Evolutionary conservation across 1,140 invertebrate genomes (phyloP), one percentile per base, ranked within the genome.

Genomic region (Leptopilina clavipes): DNA sequence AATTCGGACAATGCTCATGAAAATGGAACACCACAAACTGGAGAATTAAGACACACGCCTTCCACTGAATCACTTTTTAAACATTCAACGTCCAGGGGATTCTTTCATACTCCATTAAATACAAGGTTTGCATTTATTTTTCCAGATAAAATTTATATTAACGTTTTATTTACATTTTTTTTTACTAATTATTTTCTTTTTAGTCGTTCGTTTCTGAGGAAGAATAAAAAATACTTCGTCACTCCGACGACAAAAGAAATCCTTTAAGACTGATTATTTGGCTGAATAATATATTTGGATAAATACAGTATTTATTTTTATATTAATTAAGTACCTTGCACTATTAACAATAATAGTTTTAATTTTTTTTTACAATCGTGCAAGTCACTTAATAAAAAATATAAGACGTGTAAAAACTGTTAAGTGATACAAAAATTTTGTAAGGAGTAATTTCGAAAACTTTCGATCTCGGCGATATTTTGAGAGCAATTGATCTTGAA

Each of bases 31-130:
- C 86, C 86, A 54, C 88, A 84, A 82, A 86, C 83, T 1, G 78
- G 82, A 10, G 85, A 89, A 80, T 76, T 92, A 17, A 89, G 88
- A 80, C 91, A 92, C 76, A 92, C 92, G 0, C 91, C 91, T 52
- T 92, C 92, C 43, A 91, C 91, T 3, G 91, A 92, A 83, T 92
- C 92, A 0, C 82, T 92, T 65, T 85, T 92, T 17, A 89, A 90
- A 75, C 86, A 90, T n/a, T 86, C 85, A 17, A 79, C 83, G n/a
- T 88, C 89, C 9, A 86, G 87, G 22, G 87, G 87, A 40, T 87
- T 90, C 73, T 89, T 91, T 31, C 83, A 89, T 74, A 90, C 90
- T 43, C 90, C 90, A 11, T 80, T 91, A 70, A 81, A 84, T 44
- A 78, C 81, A 37, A 83, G 80, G 82, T 83, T 79, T 79, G 65